These are phyloP conservation scores for Acanthochromis polyacanthus DNA, from an alignment of 2,113 vertebrate genomes.

Conservation along the genomic window DNA sequence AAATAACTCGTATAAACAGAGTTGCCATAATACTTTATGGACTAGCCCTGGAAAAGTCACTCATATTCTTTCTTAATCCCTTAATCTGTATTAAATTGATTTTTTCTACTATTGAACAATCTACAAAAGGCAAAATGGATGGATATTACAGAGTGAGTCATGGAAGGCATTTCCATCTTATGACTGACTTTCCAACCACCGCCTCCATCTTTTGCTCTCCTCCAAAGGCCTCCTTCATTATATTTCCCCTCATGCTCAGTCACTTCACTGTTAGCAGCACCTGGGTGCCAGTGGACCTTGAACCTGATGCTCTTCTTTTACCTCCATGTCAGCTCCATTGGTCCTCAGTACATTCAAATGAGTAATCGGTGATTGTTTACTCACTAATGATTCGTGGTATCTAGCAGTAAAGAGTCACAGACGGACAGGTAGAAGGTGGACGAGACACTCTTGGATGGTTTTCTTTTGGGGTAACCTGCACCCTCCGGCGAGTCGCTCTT, in stretches of 20 bases:
- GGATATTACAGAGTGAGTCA: background rate
- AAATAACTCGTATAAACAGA: constrained; percentile 9
- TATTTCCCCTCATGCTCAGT: background rate
- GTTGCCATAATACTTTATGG: background rate
- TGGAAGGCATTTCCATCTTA: background rate
- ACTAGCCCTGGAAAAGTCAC: background rate
- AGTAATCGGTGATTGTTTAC: constrained; percentile 29
- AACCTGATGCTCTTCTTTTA: background rate
- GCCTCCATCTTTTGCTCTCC: no score
- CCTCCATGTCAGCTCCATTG: background rate
- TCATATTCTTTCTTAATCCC: background rate
- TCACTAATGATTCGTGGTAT: background rate
- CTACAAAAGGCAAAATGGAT: background rate
- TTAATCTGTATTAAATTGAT: background rate
- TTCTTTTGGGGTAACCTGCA: background rate
- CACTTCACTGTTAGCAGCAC: background rate
- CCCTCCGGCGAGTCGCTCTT: constrained; percentile 21
- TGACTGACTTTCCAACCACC: background rate
- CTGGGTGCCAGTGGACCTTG: constrained; percentile 13
- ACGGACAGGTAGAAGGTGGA: constrained; percentile 22
- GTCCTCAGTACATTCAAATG: constrained; percentile 12
- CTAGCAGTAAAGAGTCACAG: constrained; percentile 8
- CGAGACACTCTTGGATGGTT: constrained; percentile 38
- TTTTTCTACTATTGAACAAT: background rate
- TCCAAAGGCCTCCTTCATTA: background rate